Evolutionary conservation across 2,113 vertebrate genomes (phyloP).

Genomic region (Oplegnathus fasciatus): DNA sequence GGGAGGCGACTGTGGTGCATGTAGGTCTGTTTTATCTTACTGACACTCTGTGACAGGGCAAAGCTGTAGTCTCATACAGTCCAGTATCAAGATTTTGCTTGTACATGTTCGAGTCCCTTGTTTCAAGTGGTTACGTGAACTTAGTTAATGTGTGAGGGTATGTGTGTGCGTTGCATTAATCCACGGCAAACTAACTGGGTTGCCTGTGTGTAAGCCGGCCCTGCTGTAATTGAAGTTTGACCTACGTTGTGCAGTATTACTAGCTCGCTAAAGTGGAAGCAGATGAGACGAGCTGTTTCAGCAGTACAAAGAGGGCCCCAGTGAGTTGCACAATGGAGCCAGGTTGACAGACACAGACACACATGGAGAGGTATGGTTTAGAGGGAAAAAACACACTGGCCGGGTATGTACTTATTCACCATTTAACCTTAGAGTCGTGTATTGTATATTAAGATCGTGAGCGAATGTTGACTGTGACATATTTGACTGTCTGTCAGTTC

Average conservation of each 20-base stretch:
- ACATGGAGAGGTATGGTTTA: constrained; percentile 18
- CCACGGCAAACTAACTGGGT: neutral
- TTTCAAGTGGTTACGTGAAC: constrained; percentile 26
- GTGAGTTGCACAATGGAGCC: constrained; percentile 46
- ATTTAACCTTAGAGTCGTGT: neutral
- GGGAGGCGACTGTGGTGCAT: constrained; percentile 13
- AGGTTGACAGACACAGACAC: constrained; percentile 30
- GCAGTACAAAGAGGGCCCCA: constrained; percentile 35
- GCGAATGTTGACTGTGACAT: neutral
- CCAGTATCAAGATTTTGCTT: constrained; percentile 1
- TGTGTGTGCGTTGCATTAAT: constrained; percentile 19
- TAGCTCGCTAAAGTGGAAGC: constrained; percentile 64
- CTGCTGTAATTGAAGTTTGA: constrained; percentile 47
- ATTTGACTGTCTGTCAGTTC: constrained; percentile 6
- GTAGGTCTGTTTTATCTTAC: constrained; percentile 41
- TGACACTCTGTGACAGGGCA: constrained; percentile 19
- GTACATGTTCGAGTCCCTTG: constrained; percentile 1
- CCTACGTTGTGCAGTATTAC: constrained; percentile 48
- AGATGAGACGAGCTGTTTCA: constrained; percentile 66
- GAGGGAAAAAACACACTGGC: constrained; percentile 1
- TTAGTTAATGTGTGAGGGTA: neutral
- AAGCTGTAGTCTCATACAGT: constrained; percentile 1
- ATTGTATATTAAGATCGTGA: neutral
- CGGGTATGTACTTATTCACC: neutral
- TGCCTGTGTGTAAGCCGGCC: constrained; percentile 16